phyloP scores from a whole-genome alignment of 92 coral and sea anemone species.

The Parazoanthus atlanticus region DNA sequence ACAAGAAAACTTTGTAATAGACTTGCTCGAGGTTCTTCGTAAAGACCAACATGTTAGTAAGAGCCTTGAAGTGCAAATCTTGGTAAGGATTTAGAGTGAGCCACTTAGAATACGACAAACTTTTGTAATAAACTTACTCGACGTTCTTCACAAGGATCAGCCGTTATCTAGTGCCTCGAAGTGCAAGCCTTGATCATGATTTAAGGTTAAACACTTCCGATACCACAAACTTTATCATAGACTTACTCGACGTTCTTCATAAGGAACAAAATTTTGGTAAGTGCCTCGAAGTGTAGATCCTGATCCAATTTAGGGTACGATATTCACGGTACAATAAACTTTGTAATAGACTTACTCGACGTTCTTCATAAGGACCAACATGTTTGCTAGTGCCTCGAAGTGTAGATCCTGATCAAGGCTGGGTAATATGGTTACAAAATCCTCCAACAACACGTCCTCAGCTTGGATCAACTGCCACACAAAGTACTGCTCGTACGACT shows the following conservation, averaged over 20 bases:
- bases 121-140: conserved; percentile 51
- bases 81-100: conserved; percentile 77
- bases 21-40: conserved; percentile 86
- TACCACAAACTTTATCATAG: neutral
- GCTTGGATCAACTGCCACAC: conserved; percentile 99
- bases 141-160: conserved; percentile 88
- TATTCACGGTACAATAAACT: conserved; percentile 34
- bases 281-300: conserved; percentile 86
- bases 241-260: conserved; percentile 73
- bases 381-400: conserved; percentile 90
- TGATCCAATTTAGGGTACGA: conserved; percentile 90
- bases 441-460: conserved; percentile 91
- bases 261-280: conserved; percentile 86
- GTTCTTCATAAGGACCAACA: conserved; percentile 89
- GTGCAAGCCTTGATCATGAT: conserved; percentile 41
- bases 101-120: conserved; percentile 43
- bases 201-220: neutral
- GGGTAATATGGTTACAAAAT: conserved; percentile 84
- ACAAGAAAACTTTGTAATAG: neutral
- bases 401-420: conserved; percentile 80
- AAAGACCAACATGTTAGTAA: conserved; percentile 83
- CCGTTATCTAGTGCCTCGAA: conserved; percentile 16
- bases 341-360: conserved; percentile 66
- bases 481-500: conserved; percentile 93
- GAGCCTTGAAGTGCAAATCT: conserved; percentile 84